Evolutionary conservation across 2,888 invertebrate species (phyloP).

Genomic region (Amitus sp.): DNA sequence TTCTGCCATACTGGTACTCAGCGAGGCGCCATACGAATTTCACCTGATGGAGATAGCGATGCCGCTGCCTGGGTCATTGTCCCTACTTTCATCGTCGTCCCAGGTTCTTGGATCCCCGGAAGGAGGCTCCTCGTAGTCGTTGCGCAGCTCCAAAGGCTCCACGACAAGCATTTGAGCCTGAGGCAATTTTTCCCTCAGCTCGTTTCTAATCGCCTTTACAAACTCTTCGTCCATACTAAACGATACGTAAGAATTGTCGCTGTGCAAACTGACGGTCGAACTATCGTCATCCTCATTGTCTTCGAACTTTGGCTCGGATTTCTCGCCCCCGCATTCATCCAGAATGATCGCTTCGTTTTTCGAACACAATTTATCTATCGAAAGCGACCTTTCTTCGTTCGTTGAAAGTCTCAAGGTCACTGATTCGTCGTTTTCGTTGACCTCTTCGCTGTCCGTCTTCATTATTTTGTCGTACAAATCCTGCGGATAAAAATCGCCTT

Average conservation of each 20-base stretch:
- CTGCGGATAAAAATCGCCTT: slow-evolving; percentile 5
- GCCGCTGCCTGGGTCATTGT: slow-evolving; percentile 57
- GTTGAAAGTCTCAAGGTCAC: not conserved
- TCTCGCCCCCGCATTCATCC: slow-evolving; percentile 32
- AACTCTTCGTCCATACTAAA: slow-evolving; percentile 76
- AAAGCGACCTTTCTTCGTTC: slow-evolving; percentile 8
- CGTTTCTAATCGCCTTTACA: slow-evolving; percentile 76
- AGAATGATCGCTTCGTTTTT: slow-evolving; percentile 35
- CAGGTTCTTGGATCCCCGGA: slow-evolving; percentile 52
- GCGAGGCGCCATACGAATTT: slow-evolving; percentile 69
- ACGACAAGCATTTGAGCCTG: slow-evolving; percentile 70
- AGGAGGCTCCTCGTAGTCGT: slow-evolving; percentile 49
- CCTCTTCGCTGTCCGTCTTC: slow-evolving; percentile 8
- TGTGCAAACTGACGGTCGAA: slow-evolving; percentile 67
- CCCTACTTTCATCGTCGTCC: slow-evolving; percentile 62
- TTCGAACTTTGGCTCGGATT: slow-evolving; percentile 12
- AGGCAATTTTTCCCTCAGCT: slow-evolving; percentile 76
- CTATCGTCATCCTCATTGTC: slow-evolving; percentile 61
- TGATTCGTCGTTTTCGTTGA: not conserved
- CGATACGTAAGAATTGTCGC: slow-evolving; percentile 69
- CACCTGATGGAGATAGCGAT: slow-evolving; percentile 66
- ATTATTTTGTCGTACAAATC: slow-evolving; percentile 11
- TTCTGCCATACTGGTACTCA: slow-evolving; percentile 73
- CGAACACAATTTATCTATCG: slow-evolving; percentile 24
- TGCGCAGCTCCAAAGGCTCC: slow-evolving; percentile 54